Base-by-base conservation (phyloP, 2,797 vertebrate species). In the Anableps anableps region DNA sequence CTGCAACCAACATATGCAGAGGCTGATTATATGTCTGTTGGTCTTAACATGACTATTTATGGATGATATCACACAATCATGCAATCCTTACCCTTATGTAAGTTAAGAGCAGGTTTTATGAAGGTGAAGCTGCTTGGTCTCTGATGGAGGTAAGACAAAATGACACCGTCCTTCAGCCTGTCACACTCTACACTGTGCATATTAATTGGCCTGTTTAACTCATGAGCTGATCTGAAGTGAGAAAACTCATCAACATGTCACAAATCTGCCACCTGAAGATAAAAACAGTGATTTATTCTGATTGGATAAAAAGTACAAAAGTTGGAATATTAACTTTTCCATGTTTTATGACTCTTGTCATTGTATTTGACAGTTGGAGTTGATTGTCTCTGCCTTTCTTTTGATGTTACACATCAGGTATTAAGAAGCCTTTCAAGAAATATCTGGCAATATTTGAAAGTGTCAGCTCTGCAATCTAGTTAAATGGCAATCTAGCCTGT, bases 131-230 rank as follows among this genome's bases (percentile, higher is more conserved):
- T 82, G 83, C 86, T 72, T 81, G 87, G 85, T 89, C 89, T 86
- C 77, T 88, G 83, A 88, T 86, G 86, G 86, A 91, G 88, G 90
- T 89, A 89, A 92, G 80, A 43, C 78, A 81, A 85, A 91, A 88
- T 87, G 80, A 86, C 73, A 19, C 85, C 86, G 86, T 92, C 90
- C 76, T 83, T 91, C 89, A 91, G 80, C 84, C 87, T 88, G 88
- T 89, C 92, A 85, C 85, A 73, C 68, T 76, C 78, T 71, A 31
- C 79, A 17, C 88, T 78, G 86, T 74, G 80, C 90, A 89, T 85
- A 86, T 90, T 92, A 92, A 94, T 92, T 81, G 93, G 81, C 72
- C 38, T 74, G 85, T 7, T 47, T 79, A 83, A 84, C 60, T 90
- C 80, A 72, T 1, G 50, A 88, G 78, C 83, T 77, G 78, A 84